phyloP scores from a whole-genome alignment of 2,113 vertebrate species.

The Cairina moschata region DNA sequence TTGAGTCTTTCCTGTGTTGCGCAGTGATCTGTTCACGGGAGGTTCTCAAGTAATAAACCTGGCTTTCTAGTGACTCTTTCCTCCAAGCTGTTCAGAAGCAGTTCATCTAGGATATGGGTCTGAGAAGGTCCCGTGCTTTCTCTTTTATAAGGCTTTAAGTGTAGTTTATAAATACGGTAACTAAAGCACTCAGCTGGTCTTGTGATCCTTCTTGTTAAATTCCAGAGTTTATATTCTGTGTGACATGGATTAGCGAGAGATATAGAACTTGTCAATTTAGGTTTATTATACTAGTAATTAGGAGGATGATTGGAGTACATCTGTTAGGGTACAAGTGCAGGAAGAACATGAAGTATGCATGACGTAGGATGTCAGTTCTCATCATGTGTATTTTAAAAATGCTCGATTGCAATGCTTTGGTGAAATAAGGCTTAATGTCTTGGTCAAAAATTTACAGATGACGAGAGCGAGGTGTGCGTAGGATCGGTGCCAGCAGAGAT shows the following conservation, averaged over 20 bases:
- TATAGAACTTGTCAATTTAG: background rate
- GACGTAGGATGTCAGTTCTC: background rate
- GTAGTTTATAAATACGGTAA: background rate
- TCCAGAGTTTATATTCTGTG: background rate
- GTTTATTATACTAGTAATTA: background rate
- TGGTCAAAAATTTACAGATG: background rate
- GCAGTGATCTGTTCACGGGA: background rate
- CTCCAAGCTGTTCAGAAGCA: background rate
- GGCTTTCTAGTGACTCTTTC: background rate
- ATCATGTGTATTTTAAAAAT: fast-evolving
- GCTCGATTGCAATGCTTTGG: background rate
- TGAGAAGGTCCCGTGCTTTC: background rate
- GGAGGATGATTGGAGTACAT: background rate
- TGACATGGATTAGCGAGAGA: background rate
- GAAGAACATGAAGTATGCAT: fast-evolving
- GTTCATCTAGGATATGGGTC: background rate
- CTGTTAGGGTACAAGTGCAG: background rate
- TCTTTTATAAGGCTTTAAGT: background rate
- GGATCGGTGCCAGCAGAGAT: background rate
- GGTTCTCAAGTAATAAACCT: background rate
- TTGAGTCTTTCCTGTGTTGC: background rate
- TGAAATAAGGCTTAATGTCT: background rate
- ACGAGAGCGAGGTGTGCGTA: fast-evolving
- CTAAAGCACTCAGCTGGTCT: background rate
- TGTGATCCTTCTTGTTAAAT: background rate